phyloP scores from a whole-genome alignment of 2,888 invertebrate genomes.

The Acrobasis repandana region DNA sequence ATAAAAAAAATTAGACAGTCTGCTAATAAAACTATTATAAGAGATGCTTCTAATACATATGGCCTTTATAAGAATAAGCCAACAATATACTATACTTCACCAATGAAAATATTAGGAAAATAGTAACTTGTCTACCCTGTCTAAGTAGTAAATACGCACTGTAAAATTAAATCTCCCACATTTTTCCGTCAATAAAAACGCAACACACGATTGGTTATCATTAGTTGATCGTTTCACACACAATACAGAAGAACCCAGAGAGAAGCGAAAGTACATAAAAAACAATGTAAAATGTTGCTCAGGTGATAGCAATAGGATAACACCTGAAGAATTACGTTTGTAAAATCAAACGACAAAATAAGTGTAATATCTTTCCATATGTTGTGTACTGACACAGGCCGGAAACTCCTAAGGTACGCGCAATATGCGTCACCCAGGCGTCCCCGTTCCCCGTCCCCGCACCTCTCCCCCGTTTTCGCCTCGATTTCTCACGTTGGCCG shows the following conservation, averaged over 20 bases:
- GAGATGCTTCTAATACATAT: too few species aligned
- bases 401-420: too few species aligned
- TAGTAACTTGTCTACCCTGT: background rate
- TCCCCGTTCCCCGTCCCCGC: too few species aligned
- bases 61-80: too few species aligned
- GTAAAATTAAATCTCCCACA: background rate
- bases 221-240: slow-evolving; percentile 16
- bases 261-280: background rate
- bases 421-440: too few species aligned
- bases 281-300: background rate
- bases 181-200: background rate
- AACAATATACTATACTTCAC: too few species aligned
- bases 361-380: slow-evolving; percentile 18
- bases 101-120: too few species aligned
- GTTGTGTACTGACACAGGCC: slow-evolving; percentile 10
- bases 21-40: too few species aligned
- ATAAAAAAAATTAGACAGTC: too few species aligned
- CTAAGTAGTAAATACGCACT: background rate
- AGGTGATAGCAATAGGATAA: background rate
- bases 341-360: background rate
- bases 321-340: background rate
- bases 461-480: too few species aligned
- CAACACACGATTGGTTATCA: slow-evolving; percentile 9
- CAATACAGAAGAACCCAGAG: background rate
- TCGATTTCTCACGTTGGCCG: too few species aligned